Conservation (phyloP, 2,888 invertebrate genomes). For the Drosophila anomalata region DNA sequence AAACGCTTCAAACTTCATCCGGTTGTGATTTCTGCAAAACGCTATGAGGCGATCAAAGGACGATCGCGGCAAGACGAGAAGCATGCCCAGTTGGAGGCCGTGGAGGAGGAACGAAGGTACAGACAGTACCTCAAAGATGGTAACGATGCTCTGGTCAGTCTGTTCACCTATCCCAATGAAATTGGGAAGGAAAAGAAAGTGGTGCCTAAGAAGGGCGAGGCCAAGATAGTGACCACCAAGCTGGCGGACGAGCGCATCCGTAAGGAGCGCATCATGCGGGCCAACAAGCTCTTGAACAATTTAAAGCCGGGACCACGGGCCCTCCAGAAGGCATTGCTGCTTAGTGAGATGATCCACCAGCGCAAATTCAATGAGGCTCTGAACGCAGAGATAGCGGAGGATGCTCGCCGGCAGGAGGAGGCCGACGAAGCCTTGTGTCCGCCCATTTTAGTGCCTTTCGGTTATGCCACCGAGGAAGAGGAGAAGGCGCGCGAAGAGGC, state of each 20-base stretch:
- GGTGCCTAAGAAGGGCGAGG: neutral
- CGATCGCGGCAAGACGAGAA: conserved; percentile 37
- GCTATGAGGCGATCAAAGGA: conserved; percentile 46
- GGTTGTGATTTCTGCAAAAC: conserved; percentile 56
- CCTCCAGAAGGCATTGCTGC: conserved; percentile 46
- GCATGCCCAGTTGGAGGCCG: conserved; percentile 12
- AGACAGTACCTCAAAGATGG: conserved; percentile 58
- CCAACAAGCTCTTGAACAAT: conserved; percentile 42
- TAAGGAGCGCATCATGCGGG: conserved; percentile 60
- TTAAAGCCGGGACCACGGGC: conserved; percentile 58
- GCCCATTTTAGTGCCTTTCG: conserved; percentile 46
- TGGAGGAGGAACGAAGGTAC: conserved; percentile 57
- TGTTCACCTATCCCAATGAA: conserved; percentile 25
- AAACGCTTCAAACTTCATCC: conserved; percentile 34
- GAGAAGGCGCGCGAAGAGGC: conserved; percentile 47
- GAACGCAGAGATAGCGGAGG: conserved; percentile 47
- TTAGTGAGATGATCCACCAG: conserved; percentile 55
- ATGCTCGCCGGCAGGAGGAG: conserved; percentile 37
- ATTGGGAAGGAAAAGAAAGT: conserved; percentile 20
- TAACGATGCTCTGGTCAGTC: conserved; percentile 32
- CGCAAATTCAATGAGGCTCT: conserved; percentile 43
- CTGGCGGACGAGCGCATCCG: conserved; percentile 36
- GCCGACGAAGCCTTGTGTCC: conserved; percentile 55
- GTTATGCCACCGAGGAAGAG: conserved; percentile 43
- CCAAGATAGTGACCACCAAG: conserved; percentile 7